These are phyloP conservation scores for Macrotis lagotis DNA, from an alignment of 2,113 vertebrate genomes.

Conservation along the genomic window DNA sequence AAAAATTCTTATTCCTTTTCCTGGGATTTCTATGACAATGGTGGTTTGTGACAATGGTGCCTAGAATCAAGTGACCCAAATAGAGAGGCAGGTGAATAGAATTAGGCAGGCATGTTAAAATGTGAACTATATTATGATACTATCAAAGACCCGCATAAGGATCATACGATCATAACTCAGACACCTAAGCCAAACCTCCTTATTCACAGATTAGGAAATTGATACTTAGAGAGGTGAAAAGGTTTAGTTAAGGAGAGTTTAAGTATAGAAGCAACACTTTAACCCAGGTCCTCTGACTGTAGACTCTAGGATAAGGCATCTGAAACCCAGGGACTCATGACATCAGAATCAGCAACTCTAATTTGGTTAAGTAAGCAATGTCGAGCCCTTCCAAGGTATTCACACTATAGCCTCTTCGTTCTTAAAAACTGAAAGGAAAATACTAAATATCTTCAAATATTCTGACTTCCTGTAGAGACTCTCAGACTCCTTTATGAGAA, in stretches of 20 bases:
- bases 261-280: background rate
- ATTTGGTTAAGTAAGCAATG: constrained; percentile 9
- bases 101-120: background rate
- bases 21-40: background rate
- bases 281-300: background rate
- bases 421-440: constrained; percentile 15
- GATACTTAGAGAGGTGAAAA: background rate
- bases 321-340: constrained; percentile 29
- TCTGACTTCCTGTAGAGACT: background rate
- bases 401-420: background rate
- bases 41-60: background rate
- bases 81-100: background rate
- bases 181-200: background rate
- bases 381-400: constrained; percentile 20
- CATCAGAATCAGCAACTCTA: background rate
- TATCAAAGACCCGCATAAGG: background rate
- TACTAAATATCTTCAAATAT: background rate
- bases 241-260: background rate
- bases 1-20: background rate
- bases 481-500: background rate
- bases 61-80: background rate
- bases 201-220: background rate
- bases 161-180: background rate
- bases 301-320: background rate
- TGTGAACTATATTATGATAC: background rate